Evolutionary conservation across 2,113 vertebrate species (phyloP), one percentile per base, ranked within the genome.

Genomic region (Solea senegalensis): DNA sequence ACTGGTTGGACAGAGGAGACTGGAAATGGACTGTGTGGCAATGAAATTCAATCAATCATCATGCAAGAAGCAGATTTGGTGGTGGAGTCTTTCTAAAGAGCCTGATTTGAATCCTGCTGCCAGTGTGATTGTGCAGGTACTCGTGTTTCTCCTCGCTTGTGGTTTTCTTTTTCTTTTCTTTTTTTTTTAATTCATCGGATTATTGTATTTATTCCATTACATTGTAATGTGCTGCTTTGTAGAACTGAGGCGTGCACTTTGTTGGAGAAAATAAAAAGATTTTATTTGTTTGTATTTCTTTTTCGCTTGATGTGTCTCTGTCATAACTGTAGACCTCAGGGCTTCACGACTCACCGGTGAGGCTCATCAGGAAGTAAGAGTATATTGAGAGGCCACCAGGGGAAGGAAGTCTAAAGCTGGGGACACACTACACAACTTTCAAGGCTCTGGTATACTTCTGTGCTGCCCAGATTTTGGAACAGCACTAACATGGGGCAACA

Each of bases 131-230:
- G 86, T 94, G 94, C 90, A 89, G 90, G 87, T 89, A 86, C 87
- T 83, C 72, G 86, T 88, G 78, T 86, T 86, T 91, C 76, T 88
- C 81, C 73, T 85, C 69, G 75, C 74, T 86, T 78, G 74, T 89
- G 56, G 76, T 72, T 69, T 70, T 62, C 15, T 92, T 72, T 58
- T 90, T 87, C 57, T 14, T 27, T 66, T 58, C 40, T 92, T 90
- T 86, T 85, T 89, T 85, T 75, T 91, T 88, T 89, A 65, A 74
- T 85, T 85, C 84, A 93, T 81, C 89, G 76, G 89, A 92, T 94
- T 95, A 92, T 91, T 95, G 93, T 96, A 95, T 97, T 96, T 96
- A 96, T 96, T 95, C 94, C 93, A 93, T 92, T 91, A 94, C 92
- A 79, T 92, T 94, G 91, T 95, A 94, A 92, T 88, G 94, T 96